Base-by-base conservation (phyloP, 1,140 invertebrate species). In the Thaumatotibia leucotreta region DNA sequence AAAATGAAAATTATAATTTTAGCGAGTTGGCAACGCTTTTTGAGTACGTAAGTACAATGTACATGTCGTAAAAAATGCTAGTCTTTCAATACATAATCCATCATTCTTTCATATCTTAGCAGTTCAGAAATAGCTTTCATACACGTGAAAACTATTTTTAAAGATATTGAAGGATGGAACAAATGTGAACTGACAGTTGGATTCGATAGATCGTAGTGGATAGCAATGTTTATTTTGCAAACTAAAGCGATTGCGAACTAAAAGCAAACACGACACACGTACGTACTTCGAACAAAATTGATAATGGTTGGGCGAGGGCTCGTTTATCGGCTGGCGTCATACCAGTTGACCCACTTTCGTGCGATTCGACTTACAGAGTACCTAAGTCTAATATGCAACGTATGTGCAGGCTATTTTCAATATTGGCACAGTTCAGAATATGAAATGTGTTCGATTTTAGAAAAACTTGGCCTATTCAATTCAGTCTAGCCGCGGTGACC, bases 261-360 rank as follows among this genome's bases (percentile, higher is more conserved):
- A 45, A 54, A 62, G 20, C 29, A 35, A 62, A 35, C 61, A 35
- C 20, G 8, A 65, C 24, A 10, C 27, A 23, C 58, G 64, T 50
- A 29, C 17, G 35, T 78, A 77, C 74, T 45, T 45, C 17, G 17
- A 77, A 85, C 78, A 79, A 79, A 82, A 87, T 84, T 88, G 83
- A 88, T 89, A 86, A 88, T 88, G 77, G 83, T 85, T 78, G 61
- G 61, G 32, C 61, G 77, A 83, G 82, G 82, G 83, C 81, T 79
- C 79, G 74, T 86, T 87, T 85, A 88, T 88, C 84, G 61, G 85
- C 79, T 79, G 75, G 82, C 87, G 86, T 89, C 85, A 88, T 85
- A 76, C 81, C 76, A 81, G 76, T 82, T 88, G 88, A 90, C 88
- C 88, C 69, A 90, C 77, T 88, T 90, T 77, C 75, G 71, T 76